Evolutionary conservation across 2,888 invertebrate species (phyloP), one percentile per base, ranked within the genome.

Genomic region (Tiphia femorata): DNA sequence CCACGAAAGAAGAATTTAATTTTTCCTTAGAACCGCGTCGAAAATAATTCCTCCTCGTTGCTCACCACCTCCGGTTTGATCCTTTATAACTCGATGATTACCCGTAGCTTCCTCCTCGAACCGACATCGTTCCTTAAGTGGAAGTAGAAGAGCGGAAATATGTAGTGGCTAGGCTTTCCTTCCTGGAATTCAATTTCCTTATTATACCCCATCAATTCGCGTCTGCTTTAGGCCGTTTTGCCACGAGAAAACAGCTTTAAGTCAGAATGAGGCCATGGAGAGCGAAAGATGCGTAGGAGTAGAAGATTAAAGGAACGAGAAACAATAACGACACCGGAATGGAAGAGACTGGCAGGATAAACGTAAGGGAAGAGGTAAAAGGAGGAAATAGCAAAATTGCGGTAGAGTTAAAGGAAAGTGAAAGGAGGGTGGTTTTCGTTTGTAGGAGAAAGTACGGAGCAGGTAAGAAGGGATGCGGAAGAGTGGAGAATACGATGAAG

Each of bases 141-240:
- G n/a, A n/a, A n/a, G n/a, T n/a, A n/a, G n/a, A n/a, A n/a, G n/a
- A n/a, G 12, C 17, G 21, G 27, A 21, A 35, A n/a, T 47, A 19
- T 6, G 8, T 30, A 10, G 48, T 23, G 17, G 16, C 20, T n/a
- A 10, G 10, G 12, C 4, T 2, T 21, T 6, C 47, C 12, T 12
- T 49, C 38, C 29, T 27, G 19, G 20, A 51, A 67, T 67, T 69
- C 61, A 67, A 67, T 67, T 61, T 65, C 56, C 61, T 67, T 67
- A 67, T 67, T 65, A 40, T 19, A 19, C 1, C 23, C 29, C 48
- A 29, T 44, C 25, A 47, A 40, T 49, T 49, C 42, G 53, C 50
- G 17, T 48, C n/a, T n/a, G n/a, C n/a, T n/a, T 52, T 20, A 44
- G 51, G 42, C 48, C 47, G 14, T 44, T 25, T 42, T 6, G 23